Evolutionary conservation across 2,113 vertebrate genomes (phyloP), one percentile per base, ranked within the genome.

Genomic region (Scopus umbretta): DNA sequence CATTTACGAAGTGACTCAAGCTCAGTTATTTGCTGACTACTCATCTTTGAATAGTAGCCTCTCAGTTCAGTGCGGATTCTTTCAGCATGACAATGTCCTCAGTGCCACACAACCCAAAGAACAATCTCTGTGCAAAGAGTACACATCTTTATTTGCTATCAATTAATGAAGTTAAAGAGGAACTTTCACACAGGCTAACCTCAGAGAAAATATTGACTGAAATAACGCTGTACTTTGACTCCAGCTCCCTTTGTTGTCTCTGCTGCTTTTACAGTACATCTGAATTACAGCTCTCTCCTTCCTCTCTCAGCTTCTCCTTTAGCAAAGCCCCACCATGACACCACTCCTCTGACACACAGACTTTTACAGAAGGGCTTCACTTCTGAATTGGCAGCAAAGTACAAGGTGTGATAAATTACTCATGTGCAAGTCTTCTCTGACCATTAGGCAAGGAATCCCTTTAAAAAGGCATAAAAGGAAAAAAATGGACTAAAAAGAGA

Each of bases 21-120:
- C 63, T 55, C 50, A n/a, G 75, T n/a, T 90, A 71, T 96, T 93
- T 96, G 96, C 94, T 95, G 94, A 92, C 81, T 90, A 61, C 81
- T 91, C 63, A 74, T 86, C 83, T 92, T 63, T 94, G 86, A 94
- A 95, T 52, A 92, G 78, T 11, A 90, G 74, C 34, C 49, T 87
- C 68, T 82, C 81, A 92, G 94, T 94, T 76, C 90, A 92, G 29
- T 3, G 27, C 6, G 10, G 84, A 94, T 88, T 92, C 85, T 71
- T 97, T 76, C 73, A 90, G 93, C 82, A 88, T 89, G 92, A 88
- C 87, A 76, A 62, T 52, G 74, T 55, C 53, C 86, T 85, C 84
- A 82, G 84, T 22, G 47, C 43, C 73, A 79, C 40, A 38, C 25
- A 96, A 82, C 10, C 20, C 74, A 55, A 95, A 86, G 59, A 89